phyloP scores from a whole-genome alignment of 2,113 vertebrate species.

The Myotis davidii region DNA sequence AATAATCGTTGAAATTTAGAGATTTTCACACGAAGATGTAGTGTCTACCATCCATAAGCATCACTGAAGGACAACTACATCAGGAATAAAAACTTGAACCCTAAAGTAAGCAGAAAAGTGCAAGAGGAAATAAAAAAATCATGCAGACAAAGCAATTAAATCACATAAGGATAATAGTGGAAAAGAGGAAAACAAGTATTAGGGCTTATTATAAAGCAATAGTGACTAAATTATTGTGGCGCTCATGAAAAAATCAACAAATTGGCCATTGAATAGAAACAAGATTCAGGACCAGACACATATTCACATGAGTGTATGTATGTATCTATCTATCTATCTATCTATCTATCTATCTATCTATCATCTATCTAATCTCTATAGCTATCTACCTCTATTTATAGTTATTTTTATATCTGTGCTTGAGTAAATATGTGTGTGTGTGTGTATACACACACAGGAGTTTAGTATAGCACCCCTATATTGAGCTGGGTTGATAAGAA shows the following conservation, averaged over 20 bases:
- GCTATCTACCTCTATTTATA: background rate
- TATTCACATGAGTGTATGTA: accelerated
- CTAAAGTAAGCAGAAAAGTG: background rate
- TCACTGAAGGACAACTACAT: background rate
- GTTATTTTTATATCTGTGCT: background rate
- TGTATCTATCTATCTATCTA: background rate
- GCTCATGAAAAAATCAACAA: background rate
- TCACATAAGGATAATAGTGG: background rate
- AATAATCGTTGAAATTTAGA: background rate
- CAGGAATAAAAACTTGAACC: background rate
- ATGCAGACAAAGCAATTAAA: background rate
- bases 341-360: background rate
- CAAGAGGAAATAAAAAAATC: background rate
- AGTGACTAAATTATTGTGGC: background rate
- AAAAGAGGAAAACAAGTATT: background rate
- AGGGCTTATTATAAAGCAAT: background rate
- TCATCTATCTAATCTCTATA: background rate
- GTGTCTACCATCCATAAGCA: background rate
- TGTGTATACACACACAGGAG: background rate
- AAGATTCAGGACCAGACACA: background rate
- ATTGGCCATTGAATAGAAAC: background rate
- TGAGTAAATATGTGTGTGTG: background rate
- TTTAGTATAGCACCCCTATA: background rate
- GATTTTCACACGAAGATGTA: background rate
- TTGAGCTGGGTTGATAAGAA: background rate